Conservation (phyloP, 2,113 vertebrate genomes). For the Falco punctatus region DNA sequence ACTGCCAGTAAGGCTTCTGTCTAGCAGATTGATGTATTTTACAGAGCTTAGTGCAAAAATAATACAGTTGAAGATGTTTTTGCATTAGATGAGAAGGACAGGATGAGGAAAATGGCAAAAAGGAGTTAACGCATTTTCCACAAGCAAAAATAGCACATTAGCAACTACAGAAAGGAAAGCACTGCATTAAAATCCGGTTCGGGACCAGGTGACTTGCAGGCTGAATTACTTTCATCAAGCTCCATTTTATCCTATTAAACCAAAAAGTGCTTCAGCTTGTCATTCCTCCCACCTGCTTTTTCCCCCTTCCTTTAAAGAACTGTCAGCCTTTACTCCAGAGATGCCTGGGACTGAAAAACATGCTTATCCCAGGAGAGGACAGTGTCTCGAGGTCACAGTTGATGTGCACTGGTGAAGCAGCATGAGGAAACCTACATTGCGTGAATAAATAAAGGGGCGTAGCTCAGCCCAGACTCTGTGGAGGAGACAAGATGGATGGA, state of each 20-base stretch:
- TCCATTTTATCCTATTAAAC: constrained; percentile 28
- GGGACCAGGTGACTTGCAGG: not conserved
- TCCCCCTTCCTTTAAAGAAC: constrained; percentile 8
- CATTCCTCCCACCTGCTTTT: not conserved
- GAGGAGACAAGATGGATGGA: not conserved
- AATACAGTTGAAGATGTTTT: not conserved
- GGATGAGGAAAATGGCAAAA: not conserved
- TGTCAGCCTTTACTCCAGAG: constrained; percentile 61
- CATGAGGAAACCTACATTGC: constrained; percentile 50
- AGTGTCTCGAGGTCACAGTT: constrained; percentile 61
- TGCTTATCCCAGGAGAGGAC: constrained; percentile 59
- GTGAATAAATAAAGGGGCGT: constrained; percentile 42
- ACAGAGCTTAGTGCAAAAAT: not conserved
- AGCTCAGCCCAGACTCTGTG: not conserved
- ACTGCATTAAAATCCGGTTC: not conserved
- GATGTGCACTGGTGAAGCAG: constrained; percentile 60
- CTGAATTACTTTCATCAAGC: not conserved
- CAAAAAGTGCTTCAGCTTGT: constrained; percentile 9
- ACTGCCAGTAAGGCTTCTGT: not conserved
- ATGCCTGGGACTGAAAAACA: constrained; percentile 44
- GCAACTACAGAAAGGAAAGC: not conserved
- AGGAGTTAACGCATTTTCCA: not conserved
- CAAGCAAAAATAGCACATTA: not conserved
- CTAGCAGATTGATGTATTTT: not conserved
- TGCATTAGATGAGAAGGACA: not conserved